Base-by-base conservation (phyloP, 2,888 invertebrate genomes). In the Molorchus minor region DNA sequence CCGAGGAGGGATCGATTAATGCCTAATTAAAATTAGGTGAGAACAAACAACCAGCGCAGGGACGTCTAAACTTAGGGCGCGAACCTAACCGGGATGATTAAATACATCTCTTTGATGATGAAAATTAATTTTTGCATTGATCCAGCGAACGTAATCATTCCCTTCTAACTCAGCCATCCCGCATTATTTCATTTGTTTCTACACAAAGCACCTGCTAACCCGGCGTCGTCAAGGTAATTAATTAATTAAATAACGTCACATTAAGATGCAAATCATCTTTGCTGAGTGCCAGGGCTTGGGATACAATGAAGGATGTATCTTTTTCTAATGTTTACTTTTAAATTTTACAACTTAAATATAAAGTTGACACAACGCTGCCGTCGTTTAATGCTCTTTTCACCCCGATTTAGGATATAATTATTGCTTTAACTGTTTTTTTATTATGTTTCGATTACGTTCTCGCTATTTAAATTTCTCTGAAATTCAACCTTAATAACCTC, bases 51-150 rank as follows among this genome's bases (percentile, higher is more conserved):
- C 49, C 16, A 36, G 4, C 12, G 12, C n/a, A n/a, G 12, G 38
- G 40, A 25, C 36, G 49, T 51, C 38, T n/a, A 38, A 21, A 29
- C 38, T 29, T 12, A 21, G 36, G 19, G 47, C 17, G 20, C 19
- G 47, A 35, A 30, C 10, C 15, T 8, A 10, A 10, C 21, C 5
- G 12, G 36, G 36, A 47, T 51, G 36, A 51, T 51, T 51, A 51
- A 51, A 51, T 38, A 17, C 49, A 25, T 15, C 29, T 25, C 49
- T 51, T 40, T 51, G 49, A 51, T 51, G 38, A 29, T 51, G 15
- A 29, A 40, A 51, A 51, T 38, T 38, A 51, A 51, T 51, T 51
- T 51, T 51, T 51, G 49, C 36, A 40, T 51, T 47, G 47, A 47
- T 47, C 47, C 47, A 10, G 8, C 20, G 47, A 47, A 25, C 17